A percentile compares a stretch with the other conserved stretches of the same genome.
Evolutionary conservation across 2,888 invertebrate species (phyloP).

Genomic region (Tiliacea citrago): DNA sequence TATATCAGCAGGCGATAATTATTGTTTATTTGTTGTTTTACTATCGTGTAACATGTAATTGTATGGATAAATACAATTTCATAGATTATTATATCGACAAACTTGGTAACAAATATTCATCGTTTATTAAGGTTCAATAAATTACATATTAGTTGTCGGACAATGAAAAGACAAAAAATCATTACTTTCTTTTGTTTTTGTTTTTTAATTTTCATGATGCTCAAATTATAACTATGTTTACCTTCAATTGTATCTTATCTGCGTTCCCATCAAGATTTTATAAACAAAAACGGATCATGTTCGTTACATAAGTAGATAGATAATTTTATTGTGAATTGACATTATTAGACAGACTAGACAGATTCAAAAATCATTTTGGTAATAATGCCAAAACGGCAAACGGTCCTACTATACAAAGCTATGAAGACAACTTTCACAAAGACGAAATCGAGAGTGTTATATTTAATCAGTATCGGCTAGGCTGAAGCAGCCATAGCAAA

Average conservation of each 20-base stretch:
- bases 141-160: background rate
- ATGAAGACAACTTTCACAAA: background rate
- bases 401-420: no score
- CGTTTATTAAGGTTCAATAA: background rate
- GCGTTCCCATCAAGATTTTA: no score
- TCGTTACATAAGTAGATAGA: no score
- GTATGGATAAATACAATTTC: slow-evolving; percentile 1
- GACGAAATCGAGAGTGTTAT: background rate
- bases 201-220: no score
- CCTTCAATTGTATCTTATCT: no score
- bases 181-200: no score
- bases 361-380: no score
- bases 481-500: background rate
- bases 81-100: background rate
- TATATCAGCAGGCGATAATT: slow-evolving; percentile 11
- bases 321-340: no score
- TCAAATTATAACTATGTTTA: no score
- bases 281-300: no score
- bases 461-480: background rate
- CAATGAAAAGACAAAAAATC: background rate
- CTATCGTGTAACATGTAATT: slow-evolving; percentile 18
- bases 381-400: no score
- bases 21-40: slow-evolving; percentile 21
- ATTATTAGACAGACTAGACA: no score
- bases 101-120: background rate